Evolutionary conservation across 1,140 invertebrate genomes (phyloP).

Genomic region (Acromyrmex heyeri): DNA sequence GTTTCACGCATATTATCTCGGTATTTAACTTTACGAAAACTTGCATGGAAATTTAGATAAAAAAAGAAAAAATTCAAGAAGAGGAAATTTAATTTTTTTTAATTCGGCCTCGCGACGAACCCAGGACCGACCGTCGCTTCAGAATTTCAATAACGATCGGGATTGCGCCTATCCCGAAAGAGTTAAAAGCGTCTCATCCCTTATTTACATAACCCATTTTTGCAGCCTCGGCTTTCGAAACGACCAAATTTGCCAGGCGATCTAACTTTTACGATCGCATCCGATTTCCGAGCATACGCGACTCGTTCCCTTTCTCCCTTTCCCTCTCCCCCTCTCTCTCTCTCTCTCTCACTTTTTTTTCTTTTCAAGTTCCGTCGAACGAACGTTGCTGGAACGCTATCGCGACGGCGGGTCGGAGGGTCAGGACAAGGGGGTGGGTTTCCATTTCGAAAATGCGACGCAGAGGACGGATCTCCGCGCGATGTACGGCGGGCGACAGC

Average conservation of each 20-base stretch:
- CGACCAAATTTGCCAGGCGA: slow-evolving; percentile 61
- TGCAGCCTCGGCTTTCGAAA: slow-evolving; percentile 34
- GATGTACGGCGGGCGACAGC: slow-evolving; percentile 70
- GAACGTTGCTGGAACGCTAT: slow-evolving; percentile 69
- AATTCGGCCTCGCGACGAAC: background rate
- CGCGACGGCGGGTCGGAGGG: slow-evolving; percentile 16
- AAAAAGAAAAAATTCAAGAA: background rate
- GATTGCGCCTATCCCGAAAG: slow-evolving; percentile 26
- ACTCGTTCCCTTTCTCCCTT: slow-evolving; percentile 17
- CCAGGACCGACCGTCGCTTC: background rate
- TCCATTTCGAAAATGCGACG: slow-evolving; percentile 83
- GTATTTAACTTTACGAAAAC: slow-evolving; percentile 13
- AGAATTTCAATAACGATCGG: slow-evolving; percentile 39
- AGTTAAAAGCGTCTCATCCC: slow-evolving; percentile 43
- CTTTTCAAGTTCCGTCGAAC: slow-evolving; percentile 72
- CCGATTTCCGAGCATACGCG: slow-evolving; percentile 63
- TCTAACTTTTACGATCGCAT: slow-evolving; percentile 60
- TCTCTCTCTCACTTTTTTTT: slow-evolving; percentile 20
- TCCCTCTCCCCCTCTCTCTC: background rate
- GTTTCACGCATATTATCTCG: slow-evolving; percentile 8
- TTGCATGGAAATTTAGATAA: background rate
- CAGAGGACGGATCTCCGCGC: slow-evolving; percentile 69
- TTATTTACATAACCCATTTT: slow-evolving; percentile 61
- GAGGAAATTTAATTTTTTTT: slow-evolving; percentile 4
- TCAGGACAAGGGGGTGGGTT: slow-evolving; percentile 66